These are phyloP conservation scores for Rhagologus leucostigma DNA, from an alignment of 2,113 vertebrate species.

Conservation along the genomic window DNA sequence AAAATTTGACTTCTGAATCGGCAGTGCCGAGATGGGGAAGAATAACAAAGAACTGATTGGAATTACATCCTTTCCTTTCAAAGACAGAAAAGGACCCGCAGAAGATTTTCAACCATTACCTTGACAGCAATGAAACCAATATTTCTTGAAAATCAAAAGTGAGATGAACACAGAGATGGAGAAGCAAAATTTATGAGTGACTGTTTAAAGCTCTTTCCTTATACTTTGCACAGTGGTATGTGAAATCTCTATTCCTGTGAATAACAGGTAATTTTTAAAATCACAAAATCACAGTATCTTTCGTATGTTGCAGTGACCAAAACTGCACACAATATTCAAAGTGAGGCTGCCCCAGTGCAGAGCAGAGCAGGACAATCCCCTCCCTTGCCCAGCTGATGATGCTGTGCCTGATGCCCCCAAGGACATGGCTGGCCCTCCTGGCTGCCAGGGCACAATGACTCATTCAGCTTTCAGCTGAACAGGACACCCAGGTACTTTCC, in stretches of 20 bases:
- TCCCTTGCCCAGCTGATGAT: rapidly evolving
- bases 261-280: not conserved
- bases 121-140: not conserved
- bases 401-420: not conserved
- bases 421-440: rapidly evolving
- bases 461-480: too few relatives aligned
- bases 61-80: not conserved
- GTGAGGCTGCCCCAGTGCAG: not conserved
- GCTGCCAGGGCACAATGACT: not conserved
- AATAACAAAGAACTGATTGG: not conserved
- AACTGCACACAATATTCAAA: rapidly evolving
- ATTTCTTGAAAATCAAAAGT: not conserved
- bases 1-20: not conserved
- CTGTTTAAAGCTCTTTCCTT: not conserved
- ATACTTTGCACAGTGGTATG: not conserved
- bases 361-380: not conserved
- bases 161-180: not conserved
- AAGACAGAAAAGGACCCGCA: not conserved
- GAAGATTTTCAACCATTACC: not conserved
- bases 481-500: not conserved
- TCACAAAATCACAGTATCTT: not conserved
- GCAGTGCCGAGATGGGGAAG: not conserved
- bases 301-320: not conserved
- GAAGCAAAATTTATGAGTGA: not conserved
- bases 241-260: not conserved